phyloP scores from a whole-genome alignment of 1,140 invertebrate genomes.

The Drosophila pseudoananassae region DNA sequence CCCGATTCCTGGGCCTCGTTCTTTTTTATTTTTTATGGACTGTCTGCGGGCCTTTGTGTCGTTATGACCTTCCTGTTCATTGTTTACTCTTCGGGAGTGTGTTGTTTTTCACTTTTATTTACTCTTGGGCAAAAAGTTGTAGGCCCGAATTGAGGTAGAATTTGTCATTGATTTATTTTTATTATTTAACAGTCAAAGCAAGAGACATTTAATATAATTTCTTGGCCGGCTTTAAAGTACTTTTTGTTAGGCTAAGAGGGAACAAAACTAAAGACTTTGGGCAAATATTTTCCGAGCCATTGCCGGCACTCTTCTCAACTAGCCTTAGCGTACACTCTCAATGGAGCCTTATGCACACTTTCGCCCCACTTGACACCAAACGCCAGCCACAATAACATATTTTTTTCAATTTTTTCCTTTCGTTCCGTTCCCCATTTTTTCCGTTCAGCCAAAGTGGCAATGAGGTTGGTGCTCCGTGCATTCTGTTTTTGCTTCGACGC shows the following conservation, averaged over 20 bases:
- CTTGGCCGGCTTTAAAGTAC: not conserved
- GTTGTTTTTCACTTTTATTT: constrained; percentile 54
- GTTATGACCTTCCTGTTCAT: constrained; percentile 47
- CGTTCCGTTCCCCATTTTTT: constrained; percentile 43
- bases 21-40: constrained; percentile 58
- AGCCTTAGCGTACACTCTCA: constrained; percentile 21
- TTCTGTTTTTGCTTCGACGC: constrained; percentile 45
- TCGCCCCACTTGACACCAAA: constrained; percentile 37
- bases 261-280: constrained; percentile 2
- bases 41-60: constrained; percentile 44
- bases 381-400: constrained; percentile 33
- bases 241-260: not conserved
- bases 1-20: constrained; percentile 13
- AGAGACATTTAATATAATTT: not conserved
- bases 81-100: constrained; percentile 28
- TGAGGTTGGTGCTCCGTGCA: constrained; percentile 46
- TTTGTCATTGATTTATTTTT: constrained; percentile 30
- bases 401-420: constrained; percentile 29
- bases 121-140: constrained; percentile 34
- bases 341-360: not conserved
- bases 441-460: constrained; percentile 44
- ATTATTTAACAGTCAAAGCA: constrained; percentile 27
- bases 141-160: constrained; percentile 1
- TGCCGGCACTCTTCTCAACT: constrained; percentile 12
- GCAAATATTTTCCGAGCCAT: constrained; percentile 30